Conservation (phyloP, 2,888 invertebrate species). For the Eupithecia subumbrata region DNA sequence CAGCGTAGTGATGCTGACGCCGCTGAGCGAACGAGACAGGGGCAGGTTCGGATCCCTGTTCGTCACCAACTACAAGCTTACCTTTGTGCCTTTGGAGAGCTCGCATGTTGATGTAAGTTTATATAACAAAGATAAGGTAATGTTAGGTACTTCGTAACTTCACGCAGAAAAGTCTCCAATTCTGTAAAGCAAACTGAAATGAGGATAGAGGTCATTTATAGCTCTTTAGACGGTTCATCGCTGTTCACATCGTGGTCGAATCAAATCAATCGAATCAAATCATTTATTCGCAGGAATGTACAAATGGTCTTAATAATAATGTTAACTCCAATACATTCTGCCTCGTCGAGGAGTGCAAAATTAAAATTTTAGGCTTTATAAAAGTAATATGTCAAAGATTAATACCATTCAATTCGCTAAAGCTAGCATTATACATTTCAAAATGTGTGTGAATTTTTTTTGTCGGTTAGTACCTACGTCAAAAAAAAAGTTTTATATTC, state of each 20-base stretch:
- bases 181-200: background rate
- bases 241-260: background rate
- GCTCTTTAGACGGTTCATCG: background rate
- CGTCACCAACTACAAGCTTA: constrained; percentile 96
- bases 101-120: constrained; percentile 67
- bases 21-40: constrained; percentile 90
- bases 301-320: too few species aligned
- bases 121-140: background rate
- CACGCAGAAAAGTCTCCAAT: background rate
- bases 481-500: too few species aligned
- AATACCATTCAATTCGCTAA: too few species aligned
- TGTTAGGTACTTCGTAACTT: background rate
- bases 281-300: too few species aligned
- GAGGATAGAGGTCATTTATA: background rate
- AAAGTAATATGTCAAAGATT: too few species aligned
- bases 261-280: too few species aligned
- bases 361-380: too few species aligned
- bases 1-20: constrained; percentile 92
- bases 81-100: constrained; percentile 89
- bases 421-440: too few species aligned
- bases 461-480: too few species aligned
- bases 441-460: too few species aligned
- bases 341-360: too few species aligned
- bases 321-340: too few species aligned
- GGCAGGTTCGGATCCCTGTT: constrained; percentile 93